phyloP scores from a whole-genome alignment of 2,888 invertebrate species.

The Cryptus viduatorius region DNA sequence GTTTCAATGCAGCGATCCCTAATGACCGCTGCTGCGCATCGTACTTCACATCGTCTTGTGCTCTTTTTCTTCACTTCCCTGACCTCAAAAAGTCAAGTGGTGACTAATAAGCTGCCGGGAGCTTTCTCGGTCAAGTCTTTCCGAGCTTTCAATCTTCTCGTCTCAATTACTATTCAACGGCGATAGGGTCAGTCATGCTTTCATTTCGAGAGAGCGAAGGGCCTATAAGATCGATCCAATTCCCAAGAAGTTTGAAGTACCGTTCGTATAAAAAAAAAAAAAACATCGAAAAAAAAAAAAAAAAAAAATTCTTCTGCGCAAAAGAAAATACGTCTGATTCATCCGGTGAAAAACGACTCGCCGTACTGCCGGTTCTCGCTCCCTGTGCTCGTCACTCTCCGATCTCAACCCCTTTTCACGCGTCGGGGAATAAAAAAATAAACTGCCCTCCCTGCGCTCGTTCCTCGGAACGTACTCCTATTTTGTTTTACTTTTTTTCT shows the following conservation, averaged over 20 bases:
- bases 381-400: constrained; percentile 50
- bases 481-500: not conserved
- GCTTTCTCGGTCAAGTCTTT: constrained; percentile 49
- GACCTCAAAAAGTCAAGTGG: constrained; percentile 44
- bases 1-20: constrained; percentile 12
- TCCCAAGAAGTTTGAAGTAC: not conserved
- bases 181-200: constrained; percentile 41
- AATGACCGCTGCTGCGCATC: constrained; percentile 41
- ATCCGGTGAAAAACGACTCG: constrained; percentile 3
- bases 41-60: constrained; percentile 4
- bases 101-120: constrained; percentile 56
- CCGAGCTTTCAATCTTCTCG: constrained; percentile 49
- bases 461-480: constrained; percentile 8
- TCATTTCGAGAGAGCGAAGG: constrained; percentile 25
- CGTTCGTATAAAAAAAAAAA: not conserved
- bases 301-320: not conserved
- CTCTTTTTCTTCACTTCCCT: constrained; percentile 39
- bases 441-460: constrained; percentile 28
- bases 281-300: not conserved
- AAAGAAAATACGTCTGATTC: constrained; percentile 4
- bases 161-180: constrained; percentile 60
- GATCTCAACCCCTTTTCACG: constrained; percentile 52
- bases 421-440: constrained; percentile 50
- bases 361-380: constrained; percentile 3
- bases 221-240: constrained; percentile 1